Evolutionary conservation across 2,888 invertebrate genomes (phyloP).

Genomic region (Brachyptera putata): DNA sequence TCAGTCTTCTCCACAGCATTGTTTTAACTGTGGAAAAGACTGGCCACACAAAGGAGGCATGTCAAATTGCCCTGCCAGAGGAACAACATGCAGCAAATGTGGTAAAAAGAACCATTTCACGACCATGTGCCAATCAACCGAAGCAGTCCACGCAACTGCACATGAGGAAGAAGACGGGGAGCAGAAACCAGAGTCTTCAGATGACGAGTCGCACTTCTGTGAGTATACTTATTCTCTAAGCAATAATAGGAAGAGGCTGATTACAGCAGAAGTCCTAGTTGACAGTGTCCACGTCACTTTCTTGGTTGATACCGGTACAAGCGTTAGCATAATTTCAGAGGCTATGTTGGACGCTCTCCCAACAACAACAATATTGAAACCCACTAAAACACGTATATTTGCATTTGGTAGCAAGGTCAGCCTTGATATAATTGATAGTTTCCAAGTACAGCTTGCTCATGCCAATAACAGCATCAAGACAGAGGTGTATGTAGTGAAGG

Average conservation of each 20-base stretch:
- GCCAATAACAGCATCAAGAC: not conserved
- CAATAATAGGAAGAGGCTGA: too few relatives aligned
- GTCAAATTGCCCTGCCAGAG: not conserved
- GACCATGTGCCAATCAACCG: too few relatives aligned
- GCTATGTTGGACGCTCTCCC: too few relatives aligned
- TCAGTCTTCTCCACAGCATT: too few relatives aligned
- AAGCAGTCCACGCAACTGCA: too few relatives aligned
- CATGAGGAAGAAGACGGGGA: too few relatives aligned
- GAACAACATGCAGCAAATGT: not conserved
- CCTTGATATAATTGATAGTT: not conserved
- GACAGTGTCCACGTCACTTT: not conserved
- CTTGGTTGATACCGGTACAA: not conserved
- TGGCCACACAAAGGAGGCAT: not conserved
- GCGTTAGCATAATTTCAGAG: not conserved
- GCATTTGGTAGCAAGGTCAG: not conserved
- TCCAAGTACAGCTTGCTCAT: not conserved
- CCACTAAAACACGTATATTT: not conserved
- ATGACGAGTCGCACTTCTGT: too few relatives aligned
- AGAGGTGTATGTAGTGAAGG: not conserved
- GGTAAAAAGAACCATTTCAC: not conserved
- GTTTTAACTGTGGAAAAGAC: not conserved
- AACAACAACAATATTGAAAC: not conserved
- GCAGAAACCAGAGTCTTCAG: too few relatives aligned
- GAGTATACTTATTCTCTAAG: too few relatives aligned
- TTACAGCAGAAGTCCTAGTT: not conserved